Base-by-base conservation (phyloP, 2,797 vertebrate genomes). In the Brachymystax lenok region DNA sequence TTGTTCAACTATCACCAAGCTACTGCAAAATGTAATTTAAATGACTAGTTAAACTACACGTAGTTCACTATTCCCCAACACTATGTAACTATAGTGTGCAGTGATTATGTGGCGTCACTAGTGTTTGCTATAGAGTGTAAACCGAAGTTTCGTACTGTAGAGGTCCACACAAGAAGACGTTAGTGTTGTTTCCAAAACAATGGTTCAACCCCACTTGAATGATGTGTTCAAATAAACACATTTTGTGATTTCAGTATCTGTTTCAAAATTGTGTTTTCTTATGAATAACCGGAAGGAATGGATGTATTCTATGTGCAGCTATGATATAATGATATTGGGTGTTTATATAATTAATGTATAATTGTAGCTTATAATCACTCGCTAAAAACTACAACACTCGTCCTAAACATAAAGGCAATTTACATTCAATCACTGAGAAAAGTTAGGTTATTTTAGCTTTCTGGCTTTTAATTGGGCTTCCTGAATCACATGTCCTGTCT, bases 191-290 rank as follows among this genome's bases (percentile, higher is more conserved):
- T 76, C 54, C 8, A 46, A 21, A 77, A 30, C 17, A 66, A 71
- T 30, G 24, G 12, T 66, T 66, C 27, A 24, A 51, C n/a, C 17
- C 46, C 63, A 77, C 33, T 56, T 56, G 35, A 13, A 40, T 69
- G 4, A 68, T 52, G 46, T 12, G 27, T 24, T 75, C 61, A 75
- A 74, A 71, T 74, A 61, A 75, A 77, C 46, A 19, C 4, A 3
- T 80, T 59, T 67, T 70, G 40, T 63, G 50, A 69, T 3, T 69
- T 24, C 59, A 56, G 52, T 40, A 19, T 10, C 40, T 50, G 68
- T 6, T n/a, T 69, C 35, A 10, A 69, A 69, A 50, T 40, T 12
- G 8, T 71, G 21, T 54, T 30, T 30, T 28, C 16, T 3, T 17
- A 2, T 66, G 8, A 66, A 66, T 16, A 54, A 54, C 24, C 19